Conservation (phyloP, 1,140 invertebrate genomes). For the Diorhabda elongata region DNA sequence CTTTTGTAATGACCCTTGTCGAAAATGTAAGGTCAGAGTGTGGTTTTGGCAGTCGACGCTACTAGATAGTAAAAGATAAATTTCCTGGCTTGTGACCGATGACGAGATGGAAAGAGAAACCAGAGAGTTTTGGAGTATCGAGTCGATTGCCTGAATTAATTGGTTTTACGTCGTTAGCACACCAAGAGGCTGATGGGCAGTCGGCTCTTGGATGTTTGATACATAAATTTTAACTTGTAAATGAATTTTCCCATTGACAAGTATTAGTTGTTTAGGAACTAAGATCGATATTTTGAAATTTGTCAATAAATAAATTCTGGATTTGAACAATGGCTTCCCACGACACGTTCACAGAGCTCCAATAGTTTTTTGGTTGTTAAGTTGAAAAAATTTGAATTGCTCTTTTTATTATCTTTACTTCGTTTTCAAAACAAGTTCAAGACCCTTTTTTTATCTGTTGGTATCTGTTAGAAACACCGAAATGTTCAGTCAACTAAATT, state of each 20-base stretch:
- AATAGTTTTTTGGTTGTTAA: no score
- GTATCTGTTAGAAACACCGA: no score
- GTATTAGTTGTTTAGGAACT: neutral
- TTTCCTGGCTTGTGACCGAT: neutral
- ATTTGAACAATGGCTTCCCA: no score
- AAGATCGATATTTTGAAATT: neutral
- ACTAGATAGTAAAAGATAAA: neutral
- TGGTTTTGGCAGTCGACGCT: neutral
- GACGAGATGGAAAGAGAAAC: neutral
- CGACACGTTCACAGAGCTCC: no score
- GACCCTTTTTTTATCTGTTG: no score
- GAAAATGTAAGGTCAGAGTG: neutral
- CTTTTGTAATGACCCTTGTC: neutral
- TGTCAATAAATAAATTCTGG: no score
- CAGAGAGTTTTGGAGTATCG: neutral
- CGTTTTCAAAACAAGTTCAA: no score
- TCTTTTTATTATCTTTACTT: no score
- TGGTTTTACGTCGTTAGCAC: neutral
- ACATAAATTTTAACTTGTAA: neutral
- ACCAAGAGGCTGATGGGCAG: neutral
- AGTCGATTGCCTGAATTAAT: constrained; percentile 2
- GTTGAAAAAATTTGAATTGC: no score
- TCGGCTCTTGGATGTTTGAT: neutral
- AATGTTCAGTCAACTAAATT: no score
- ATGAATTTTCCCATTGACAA: neutral